A percentile compares a stretch with the other conserved stretches of the same genome.
phyloP scores from a whole-genome alignment of 2,113 vertebrate genomes.

The Cavia aperea region DNA sequence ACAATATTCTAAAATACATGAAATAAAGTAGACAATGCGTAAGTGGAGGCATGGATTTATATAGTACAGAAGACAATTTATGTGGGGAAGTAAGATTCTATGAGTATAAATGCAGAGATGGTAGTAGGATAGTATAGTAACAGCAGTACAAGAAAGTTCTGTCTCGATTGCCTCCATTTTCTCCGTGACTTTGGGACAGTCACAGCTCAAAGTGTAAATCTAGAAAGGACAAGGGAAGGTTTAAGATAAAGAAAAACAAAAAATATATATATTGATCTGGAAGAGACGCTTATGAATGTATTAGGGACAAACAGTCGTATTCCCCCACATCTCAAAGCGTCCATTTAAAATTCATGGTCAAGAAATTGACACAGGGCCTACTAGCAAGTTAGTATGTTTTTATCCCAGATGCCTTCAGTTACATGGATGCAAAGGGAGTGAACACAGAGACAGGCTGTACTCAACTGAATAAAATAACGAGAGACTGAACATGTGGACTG shows the following conservation, averaged over 20 bases:
- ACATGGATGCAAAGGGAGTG: neutral
- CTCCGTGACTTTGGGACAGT: neutral
- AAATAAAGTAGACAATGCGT: neutral
- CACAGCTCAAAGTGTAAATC: neutral
- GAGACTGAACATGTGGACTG: neutral
- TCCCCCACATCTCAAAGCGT: neutral
- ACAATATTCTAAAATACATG: neutral
- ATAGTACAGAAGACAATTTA: neutral
- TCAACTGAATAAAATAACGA: neutral
- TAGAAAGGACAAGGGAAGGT: neutral
- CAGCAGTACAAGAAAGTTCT: neutral
- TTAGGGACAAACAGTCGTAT: neutral
- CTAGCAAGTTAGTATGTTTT: neutral
- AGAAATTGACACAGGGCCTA: neutral
- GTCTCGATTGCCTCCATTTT: neutral
- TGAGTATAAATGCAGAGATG: neutral
- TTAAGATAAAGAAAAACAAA: neutral
- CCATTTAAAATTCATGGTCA: neutral
- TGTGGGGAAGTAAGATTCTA: neutral
- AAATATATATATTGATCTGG: neutral
- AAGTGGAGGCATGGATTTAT: neutral
- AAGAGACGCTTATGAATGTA: neutral
- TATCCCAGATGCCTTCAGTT: neutral
- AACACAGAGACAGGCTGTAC: neutral
- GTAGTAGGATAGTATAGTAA: neutral